These are phyloP conservation scores for Scaptomyza polygonia DNA, from an alignment of 2,888 invertebrate genomes.

Conservation along the genomic window DNA sequence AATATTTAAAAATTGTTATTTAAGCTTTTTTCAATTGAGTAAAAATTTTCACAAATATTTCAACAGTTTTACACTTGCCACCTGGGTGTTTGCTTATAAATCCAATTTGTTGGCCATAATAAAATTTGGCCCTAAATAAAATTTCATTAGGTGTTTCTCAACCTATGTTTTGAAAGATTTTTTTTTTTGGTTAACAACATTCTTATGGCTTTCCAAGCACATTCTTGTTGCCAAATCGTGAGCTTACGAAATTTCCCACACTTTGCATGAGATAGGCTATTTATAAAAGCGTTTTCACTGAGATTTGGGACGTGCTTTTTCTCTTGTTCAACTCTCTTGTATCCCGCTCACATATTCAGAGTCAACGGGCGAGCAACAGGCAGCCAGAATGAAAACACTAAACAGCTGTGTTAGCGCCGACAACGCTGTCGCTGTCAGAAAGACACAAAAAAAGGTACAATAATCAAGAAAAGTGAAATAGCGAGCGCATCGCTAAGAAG, in stretches of 20 bases:
- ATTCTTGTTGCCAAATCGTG: conserved; percentile 42
- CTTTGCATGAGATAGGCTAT: conserved; percentile 42
- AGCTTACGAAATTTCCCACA: conserved; percentile 75
- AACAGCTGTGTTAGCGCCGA: conserved; percentile 67
- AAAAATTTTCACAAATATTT: conserved; percentile 39
- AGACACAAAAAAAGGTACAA: conserved; percentile 25
- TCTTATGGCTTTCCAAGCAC: conserved; percentile 54
- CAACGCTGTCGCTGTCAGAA: background rate
- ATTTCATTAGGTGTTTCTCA: conserved; percentile 41
- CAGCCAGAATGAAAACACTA: conserved; percentile 61
- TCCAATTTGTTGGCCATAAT: conserved; percentile 31
- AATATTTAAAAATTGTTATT: too few relatives aligned
- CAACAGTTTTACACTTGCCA: conserved; percentile 24
- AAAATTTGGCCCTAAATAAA: conserved; percentile 42
- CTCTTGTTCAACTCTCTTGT: background rate
- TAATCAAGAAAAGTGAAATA: conserved; percentile 19
- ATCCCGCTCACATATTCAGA: conserved; percentile 3
- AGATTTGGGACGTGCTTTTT: conserved; percentile 48
- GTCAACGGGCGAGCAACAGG: conserved; percentile 50
- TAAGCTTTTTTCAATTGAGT: too few relatives aligned
- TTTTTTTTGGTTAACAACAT: conserved; percentile 33
- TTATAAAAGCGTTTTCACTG: conserved; percentile 51
- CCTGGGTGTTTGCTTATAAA: conserved; percentile 34
- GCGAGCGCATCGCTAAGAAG: conserved; percentile 41
- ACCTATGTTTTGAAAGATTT: conserved; percentile 29